Percentiles rank a stretch among this genome's conserved stretches.
These are phyloP conservation scores for Zaprionus vittiger DNA, from an alignment of 1,140 invertebrate genomes.

Conservation along the genomic window DNA sequence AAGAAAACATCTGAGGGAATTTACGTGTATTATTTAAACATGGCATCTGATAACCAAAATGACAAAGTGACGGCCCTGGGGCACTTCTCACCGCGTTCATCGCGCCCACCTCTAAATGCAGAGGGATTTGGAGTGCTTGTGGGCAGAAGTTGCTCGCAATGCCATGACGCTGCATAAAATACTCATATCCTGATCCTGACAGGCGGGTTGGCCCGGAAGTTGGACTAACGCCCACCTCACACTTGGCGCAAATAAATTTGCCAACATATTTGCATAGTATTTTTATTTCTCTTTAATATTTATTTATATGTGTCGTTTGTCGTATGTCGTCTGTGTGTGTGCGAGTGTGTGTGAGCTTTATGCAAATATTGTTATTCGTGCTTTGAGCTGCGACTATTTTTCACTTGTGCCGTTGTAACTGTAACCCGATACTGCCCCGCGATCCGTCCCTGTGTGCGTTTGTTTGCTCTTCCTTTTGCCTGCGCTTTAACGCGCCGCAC, in stretches of 20 bases:
- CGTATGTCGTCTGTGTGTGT: neutral
- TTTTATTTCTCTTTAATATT: constrained; percentile 69
- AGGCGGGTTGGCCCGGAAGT: constrained; percentile 11
- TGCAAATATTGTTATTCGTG: constrained; percentile 69
- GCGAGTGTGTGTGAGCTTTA: constrained; percentile 43
- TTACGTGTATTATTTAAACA: constrained; percentile 34
- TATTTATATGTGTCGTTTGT: constrained; percentile 44
- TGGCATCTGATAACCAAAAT: constrained; percentile 37
- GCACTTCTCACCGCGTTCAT: neutral
- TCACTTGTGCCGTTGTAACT: constrained; percentile 33
- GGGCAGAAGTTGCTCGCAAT: constrained; percentile 35
- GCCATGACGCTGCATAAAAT: constrained; percentile 63
- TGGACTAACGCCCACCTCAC: constrained; percentile 6
- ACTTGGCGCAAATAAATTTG: constrained; percentile 33
- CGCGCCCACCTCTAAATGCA: constrained; percentile 10
- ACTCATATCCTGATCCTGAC: constrained; percentile 29
- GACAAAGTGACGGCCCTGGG: constrained; percentile 36
- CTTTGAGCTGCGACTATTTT: constrained; percentile 56
- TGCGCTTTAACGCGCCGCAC: constrained; percentile 45
- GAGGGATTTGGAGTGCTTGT: constrained; percentile 1
- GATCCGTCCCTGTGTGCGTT: neutral
- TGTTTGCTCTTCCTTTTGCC: constrained; percentile 6
- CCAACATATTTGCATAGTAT: constrained; percentile 58
- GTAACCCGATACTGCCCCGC: neutral
- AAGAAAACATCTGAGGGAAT: constrained; percentile 27